Base-by-base conservation (phyloP, 2,797 vertebrate genomes). In the Acanthurus lineatus region DNA sequence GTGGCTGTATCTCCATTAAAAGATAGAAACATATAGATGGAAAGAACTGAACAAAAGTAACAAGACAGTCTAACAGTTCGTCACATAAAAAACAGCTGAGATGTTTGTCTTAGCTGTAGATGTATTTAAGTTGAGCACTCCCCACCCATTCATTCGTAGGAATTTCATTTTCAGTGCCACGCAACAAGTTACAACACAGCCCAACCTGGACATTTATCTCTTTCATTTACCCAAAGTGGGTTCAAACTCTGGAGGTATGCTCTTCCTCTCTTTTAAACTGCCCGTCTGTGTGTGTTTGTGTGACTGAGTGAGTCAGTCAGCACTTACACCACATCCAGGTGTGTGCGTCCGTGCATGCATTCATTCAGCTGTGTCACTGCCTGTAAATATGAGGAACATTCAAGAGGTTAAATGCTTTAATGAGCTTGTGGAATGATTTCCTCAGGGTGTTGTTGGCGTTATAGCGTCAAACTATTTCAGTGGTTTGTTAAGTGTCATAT, bases 181-280 rank as follows among this genome's bases (percentile, higher is more conserved):
- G 59, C 51, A 71, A 82, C 87, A 89, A 79, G 92, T 93, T 76
- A 9, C 66, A 86, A 86, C 91, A 86, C 69, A 66, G 68, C 74
- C 60, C 40, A 47, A 28, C 42, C 56, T 48, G 15, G 53, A 67
- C 62, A 22, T 76, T 4, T 73, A 19, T 52, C 47, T 59, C 70
- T 82, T 73, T 72, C 52, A 61, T 70, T 81, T 76, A 20, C 32
- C 1, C 2, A 35, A 48, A 76, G 75, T 68, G 56, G 32, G 52
- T 77, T 52, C 8, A 59, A 45, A 54, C 47, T 60, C 19, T 3
- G 69, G 53, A 66, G 82, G 48, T 75, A 76, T 77, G 52, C 57
- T 19, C 71, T 78, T 56, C 22, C 47, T 38, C 10, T 53, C 8
- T 6, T 81, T 71, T 57, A 59, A 22, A 16, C 49, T 11, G 19